phyloP scores from a whole-genome alignment of 2,888 invertebrate genomes.

The Nomada ferruginata region DNA sequence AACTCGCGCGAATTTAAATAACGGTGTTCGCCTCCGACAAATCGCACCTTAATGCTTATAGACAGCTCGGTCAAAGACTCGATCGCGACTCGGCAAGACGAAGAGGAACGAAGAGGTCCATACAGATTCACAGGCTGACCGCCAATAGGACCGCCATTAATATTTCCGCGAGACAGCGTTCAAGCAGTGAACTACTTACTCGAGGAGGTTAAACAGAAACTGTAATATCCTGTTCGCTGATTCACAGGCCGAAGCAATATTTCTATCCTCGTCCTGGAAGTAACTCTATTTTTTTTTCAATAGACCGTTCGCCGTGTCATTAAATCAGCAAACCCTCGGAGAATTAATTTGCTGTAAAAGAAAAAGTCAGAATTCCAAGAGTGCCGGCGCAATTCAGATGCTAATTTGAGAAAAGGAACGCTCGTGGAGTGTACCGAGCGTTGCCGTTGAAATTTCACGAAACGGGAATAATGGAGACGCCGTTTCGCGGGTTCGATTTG shows the following conservation, averaged over 20 bases:
- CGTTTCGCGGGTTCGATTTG: not conserved
- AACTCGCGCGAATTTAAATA: not conserved
- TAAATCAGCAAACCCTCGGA: not conserved
- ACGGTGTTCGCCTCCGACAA: not conserved
- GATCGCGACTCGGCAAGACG: not conserved
- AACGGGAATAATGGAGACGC: not conserved
- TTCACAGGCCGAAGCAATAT: not conserved
- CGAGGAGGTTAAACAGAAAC: slow-evolving; percentile 15
- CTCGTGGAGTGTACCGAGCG: too few species aligned
- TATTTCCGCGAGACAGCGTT: slow-evolving; percentile 24
- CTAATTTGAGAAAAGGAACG: not conserved
- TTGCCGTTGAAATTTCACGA: not conserved
- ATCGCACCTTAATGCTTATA: not conserved
- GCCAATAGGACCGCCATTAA: not conserved
- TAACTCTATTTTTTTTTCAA: not conserved
- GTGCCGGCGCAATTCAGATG: not conserved
- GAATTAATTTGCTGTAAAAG: not conserved
- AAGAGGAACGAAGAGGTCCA: slow-evolving; percentile 6
- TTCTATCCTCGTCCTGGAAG: not conserved
- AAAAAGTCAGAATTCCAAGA: not conserved
- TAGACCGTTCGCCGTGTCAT: not conserved
- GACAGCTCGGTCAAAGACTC: not conserved
- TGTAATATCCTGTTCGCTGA: slow-evolving; percentile 2
- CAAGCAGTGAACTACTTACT: slow-evolving; percentile 28
- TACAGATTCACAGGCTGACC: not conserved